These are phyloP conservation scores for Tipula helvola DNA, from an alignment of 2,888 invertebrate species.

Conservation along the genomic window DNA sequence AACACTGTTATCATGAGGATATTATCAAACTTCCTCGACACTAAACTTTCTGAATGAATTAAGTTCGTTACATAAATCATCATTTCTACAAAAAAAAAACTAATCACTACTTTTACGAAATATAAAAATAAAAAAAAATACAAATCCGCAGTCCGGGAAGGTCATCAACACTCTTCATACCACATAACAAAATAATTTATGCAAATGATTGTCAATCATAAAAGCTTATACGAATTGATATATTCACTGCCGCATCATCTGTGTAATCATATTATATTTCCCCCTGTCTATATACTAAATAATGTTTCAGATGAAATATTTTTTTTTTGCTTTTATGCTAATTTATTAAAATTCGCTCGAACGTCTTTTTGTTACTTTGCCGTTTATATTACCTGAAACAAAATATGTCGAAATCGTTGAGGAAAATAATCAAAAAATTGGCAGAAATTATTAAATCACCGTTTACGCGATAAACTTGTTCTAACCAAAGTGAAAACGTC, in stretches of 20 bases:
- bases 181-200: not conserved
- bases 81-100: not conserved
- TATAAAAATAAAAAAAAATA: not conserved
- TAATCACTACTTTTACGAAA: no score
- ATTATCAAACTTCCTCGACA: not conserved
- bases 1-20: no score
- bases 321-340: not conserved
- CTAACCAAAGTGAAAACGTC: not conserved
- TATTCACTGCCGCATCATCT: not conserved
- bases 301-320: not conserved
- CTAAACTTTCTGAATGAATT: not conserved
- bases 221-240: not conserved
- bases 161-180: not conserved
- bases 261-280: not conserved
- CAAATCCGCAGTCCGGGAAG: not conserved
- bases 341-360: not conserved
- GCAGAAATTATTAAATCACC: not conserved
- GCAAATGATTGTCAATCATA: not conserved
- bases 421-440: not conserved
- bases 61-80: not conserved
- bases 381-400: not conserved
- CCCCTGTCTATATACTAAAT: not conserved
- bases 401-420: no score
- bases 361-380: not conserved
- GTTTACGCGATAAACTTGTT: not conserved